phyloP scores from a whole-genome alignment of 2,797 vertebrate species.

The Astyanax mexicanus region DNA sequence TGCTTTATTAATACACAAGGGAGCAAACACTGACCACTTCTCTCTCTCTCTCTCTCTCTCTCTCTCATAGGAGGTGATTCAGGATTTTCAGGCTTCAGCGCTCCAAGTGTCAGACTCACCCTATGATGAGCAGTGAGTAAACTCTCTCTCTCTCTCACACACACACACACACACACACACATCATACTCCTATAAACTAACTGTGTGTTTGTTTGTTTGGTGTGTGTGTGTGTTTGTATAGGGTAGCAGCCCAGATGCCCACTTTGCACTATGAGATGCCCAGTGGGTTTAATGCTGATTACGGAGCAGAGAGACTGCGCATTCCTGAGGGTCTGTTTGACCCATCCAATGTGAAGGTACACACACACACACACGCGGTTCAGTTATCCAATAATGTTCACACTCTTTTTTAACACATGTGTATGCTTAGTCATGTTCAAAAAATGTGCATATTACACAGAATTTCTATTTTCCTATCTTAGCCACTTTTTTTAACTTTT shows the following conservation, averaged over 20 bases:
- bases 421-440: too few relatives aligned
- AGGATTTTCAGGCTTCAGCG: slow-evolving; percentile 84
- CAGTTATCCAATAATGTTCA: too few relatives aligned
- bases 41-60: background rate
- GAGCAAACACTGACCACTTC: too few relatives aligned
- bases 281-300: slow-evolving; percentile 81
- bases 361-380: background rate
- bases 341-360: slow-evolving; percentile 81
- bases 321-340: slow-evolving; percentile 82
- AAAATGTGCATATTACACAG: too few relatives aligned
- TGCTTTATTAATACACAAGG: too few relatives aligned
- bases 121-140: slow-evolving; percentile 83
- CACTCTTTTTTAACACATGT: too few relatives aligned
- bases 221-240: slow-evolving; percentile 54
- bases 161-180: too few relatives aligned
- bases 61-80: slow-evolving; percentile 79
- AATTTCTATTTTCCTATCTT: too few relatives aligned
- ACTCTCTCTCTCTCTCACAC: background rate
- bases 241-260: slow-evolving; percentile 84
- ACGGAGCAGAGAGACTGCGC: slow-evolving; percentile 74
- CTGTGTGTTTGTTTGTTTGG: slow-evolving; percentile 34
- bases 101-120: slow-evolving; percentile 83
- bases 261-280: slow-evolving; percentile 85
- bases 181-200: too few relatives aligned
- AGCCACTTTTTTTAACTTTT: too few relatives aligned